These are phyloP conservation scores for Lepidurus apus DNA, from an alignment of 1,140 invertebrate genomes.

Conservation along the genomic window DNA sequence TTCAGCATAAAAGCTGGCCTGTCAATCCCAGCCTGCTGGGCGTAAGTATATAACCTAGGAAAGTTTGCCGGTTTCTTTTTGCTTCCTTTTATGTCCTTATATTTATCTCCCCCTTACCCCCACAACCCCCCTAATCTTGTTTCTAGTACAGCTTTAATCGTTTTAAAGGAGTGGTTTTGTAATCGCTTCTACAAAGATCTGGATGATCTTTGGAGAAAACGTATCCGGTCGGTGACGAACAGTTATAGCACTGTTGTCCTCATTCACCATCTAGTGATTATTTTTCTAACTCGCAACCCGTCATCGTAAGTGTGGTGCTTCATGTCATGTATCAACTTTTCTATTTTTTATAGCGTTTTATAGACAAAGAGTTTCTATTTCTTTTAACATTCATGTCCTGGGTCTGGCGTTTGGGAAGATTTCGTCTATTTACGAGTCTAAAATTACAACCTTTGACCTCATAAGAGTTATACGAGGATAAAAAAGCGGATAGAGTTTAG, in stretches of 20 bases:
- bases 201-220: not conserved
- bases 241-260: not conserved
- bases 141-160: not conserved
- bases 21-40: conserved; percentile 16
- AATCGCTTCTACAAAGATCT: not conserved
- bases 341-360: not conserved
- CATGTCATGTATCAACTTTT: not conserved
- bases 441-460: too few species aligned
- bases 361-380: not conserved
- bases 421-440: too few species aligned
- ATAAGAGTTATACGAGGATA: too few species aligned
- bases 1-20: conserved; percentile 18
- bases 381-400: too few species aligned
- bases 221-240: not conserved
- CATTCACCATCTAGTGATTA: not conserved
- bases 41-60: not conserved
- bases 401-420: too few species aligned
- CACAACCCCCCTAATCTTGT: not conserved
- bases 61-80: not conserved
- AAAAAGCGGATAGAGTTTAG: too few species aligned
- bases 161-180: conserved; percentile 13
- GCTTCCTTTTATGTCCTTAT: not conserved
- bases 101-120: not conserved
- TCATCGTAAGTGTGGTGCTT: conserved; percentile 4
- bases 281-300: not conserved